phyloP scores from a whole-genome alignment of 2,113 vertebrate genomes.

The Sander vitreus region DNA sequence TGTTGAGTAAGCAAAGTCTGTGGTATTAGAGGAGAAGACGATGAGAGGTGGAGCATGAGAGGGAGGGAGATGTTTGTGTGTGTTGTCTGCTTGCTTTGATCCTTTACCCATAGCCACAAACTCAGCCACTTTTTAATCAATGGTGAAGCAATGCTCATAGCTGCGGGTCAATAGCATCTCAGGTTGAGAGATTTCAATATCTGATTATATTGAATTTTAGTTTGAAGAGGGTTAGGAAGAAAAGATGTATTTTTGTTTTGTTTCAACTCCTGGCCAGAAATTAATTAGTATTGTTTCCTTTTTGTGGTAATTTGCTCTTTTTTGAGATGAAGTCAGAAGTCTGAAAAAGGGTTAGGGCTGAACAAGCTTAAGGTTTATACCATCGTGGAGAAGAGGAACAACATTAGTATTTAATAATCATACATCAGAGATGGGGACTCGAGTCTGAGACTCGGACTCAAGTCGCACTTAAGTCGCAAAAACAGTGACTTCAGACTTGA shows the following conservation, averaged over 20 bases:
- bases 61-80: constrained; percentile 20
- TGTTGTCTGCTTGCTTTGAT: constrained; percentile 54
- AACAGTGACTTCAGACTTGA: no score
- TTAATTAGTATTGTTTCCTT: not conserved
- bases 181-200: constrained; percentile 45
- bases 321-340: not conserved
- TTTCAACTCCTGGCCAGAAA: not conserved
- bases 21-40: constrained; percentile 11
- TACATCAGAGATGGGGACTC: no score
- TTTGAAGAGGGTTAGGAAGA: not conserved
- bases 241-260: constrained; percentile 5
- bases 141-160: constrained; percentile 40
- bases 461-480: no score
- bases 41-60: constrained; percentile 20
- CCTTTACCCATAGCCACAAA: constrained; percentile 46
- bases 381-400: not conserved
- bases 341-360: not conserved
- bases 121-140: constrained; percentile 45
- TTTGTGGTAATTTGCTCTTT: not conserved
- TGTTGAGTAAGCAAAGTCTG: constrained; percentile 40
- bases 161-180: constrained; percentile 46
- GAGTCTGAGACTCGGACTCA: no score
- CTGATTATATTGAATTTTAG: constrained; percentile 33
- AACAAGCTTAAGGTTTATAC: not conserved
- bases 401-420: not conserved